These are phyloP conservation scores for Drosophila pseudotalamancana DNA, from an alignment of 2,888 invertebrate species.

Conservation along the genomic window DNA sequence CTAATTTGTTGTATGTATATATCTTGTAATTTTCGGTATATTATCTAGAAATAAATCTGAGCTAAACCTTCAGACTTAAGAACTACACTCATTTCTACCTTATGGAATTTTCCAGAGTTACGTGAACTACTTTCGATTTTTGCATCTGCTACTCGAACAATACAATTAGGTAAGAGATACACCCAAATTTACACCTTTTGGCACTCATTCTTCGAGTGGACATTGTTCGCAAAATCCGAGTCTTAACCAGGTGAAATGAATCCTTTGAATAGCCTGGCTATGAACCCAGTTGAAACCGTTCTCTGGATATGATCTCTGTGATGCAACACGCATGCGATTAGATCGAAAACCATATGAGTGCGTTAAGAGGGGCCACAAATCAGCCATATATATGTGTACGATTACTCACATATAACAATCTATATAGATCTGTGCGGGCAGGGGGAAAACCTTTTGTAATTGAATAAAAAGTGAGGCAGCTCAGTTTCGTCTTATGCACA, in stretches of 20 bases:
- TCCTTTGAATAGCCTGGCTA: conserved; percentile 22
- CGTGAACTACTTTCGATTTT: too few relatives aligned
- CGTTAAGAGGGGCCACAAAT: conserved; percentile 1
- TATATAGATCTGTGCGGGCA: not conserved
- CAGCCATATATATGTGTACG: conserved; percentile 21
- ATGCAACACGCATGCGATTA: conserved; percentile 43
- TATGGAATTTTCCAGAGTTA: too few relatives aligned
- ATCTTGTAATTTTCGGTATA: too few relatives aligned
- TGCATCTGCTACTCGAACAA: conserved; percentile 17
- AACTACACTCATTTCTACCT: not conserved
- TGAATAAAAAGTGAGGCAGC: conserved; percentile 58
- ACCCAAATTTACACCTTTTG: conserved; percentile 46
- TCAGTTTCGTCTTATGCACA: conserved; percentile 50
- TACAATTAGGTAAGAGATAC: conserved; percentile 27
- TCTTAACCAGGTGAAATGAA: conserved; percentile 7
- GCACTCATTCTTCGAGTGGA: conserved; percentile 13
- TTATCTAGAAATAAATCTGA: too few relatives aligned
- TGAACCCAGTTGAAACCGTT: conserved; percentile 27
- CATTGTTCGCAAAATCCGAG: conserved; percentile 19
- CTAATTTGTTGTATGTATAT: too few relatives aligned
- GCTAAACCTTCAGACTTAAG: too few relatives aligned
- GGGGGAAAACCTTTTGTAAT: conserved; percentile 46
- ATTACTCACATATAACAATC: not conserved
- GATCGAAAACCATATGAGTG: conserved; percentile 56
- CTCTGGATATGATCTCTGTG: not conserved